phyloP scores from a whole-genome alignment of 2,888 invertebrate genomes.

The Yponomeuta evonymella region DNA sequence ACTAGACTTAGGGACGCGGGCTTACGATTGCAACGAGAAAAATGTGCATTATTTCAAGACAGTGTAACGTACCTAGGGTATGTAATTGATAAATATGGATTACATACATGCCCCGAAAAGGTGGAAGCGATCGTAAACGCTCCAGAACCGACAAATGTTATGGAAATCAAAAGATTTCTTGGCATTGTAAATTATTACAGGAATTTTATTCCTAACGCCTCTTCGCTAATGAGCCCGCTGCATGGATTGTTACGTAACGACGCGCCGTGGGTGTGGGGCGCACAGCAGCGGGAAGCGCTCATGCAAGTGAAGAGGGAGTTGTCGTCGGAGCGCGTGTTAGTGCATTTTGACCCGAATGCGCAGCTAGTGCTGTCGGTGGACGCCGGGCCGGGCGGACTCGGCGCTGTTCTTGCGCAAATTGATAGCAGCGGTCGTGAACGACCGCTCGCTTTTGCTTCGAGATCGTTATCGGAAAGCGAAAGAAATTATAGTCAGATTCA shows the following conservation, averaged over 20 bases:
- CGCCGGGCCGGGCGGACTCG: too few species aligned
- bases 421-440: background rate
- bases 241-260: too few species aligned
- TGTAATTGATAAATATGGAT: slow-evolving; percentile 16
- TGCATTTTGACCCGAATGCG: background rate
- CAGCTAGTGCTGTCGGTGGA: background rate
- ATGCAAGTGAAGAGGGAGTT: background rate
- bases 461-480: background rate
- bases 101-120: slow-evolving; percentile 15
- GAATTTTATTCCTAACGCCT: slow-evolving; percentile 19
- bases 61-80: slow-evolving; percentile 19
- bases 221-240: too few species aligned
- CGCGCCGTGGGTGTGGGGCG: too few species aligned
- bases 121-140: slow-evolving; percentile 16
- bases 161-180: slow-evolving; percentile 17
- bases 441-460: background rate
- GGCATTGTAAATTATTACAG: slow-evolving; percentile 20
- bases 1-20: slow-evolving; percentile 15
- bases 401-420: too few species aligned
- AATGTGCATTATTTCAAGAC: slow-evolving; percentile 16
- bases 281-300: background rate
- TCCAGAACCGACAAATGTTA: slow-evolving; percentile 10
- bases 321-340: background rate
- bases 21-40: slow-evolving; percentile 16
- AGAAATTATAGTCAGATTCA: slow-evolving; percentile 1